These are phyloP conservation scores for Dicentrarchus labrax DNA, from an alignment of 2,113 vertebrate genomes.

Conservation along the genomic window DNA sequence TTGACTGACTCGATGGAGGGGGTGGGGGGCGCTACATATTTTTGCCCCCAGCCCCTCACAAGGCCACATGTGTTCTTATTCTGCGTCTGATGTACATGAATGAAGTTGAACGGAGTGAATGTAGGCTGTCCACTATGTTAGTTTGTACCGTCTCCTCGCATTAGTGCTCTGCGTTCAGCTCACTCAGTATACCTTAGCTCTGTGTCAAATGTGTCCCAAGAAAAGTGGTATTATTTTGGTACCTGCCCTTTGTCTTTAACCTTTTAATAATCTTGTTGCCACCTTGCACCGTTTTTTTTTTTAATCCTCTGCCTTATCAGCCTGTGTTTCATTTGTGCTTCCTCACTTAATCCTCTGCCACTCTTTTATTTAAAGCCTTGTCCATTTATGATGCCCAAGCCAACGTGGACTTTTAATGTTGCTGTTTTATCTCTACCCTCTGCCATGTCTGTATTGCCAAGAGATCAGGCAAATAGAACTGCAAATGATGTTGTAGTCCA, in stretches of 20 bases:
- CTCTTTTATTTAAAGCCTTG: slow-evolving; percentile 50
- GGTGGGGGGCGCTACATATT: slow-evolving; percentile 1
- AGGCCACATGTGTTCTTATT: slow-evolving; percentile 27
- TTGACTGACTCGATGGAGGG: slow-evolving; percentile 28
- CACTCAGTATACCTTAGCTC: slow-evolving; percentile 41
- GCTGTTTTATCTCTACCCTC: background rate
- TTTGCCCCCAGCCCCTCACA: background rate
- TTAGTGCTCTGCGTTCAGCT: slow-evolving; percentile 47
- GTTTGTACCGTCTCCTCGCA: slow-evolving; percentile 42
- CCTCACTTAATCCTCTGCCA: slow-evolving; percentile 37
- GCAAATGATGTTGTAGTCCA: slow-evolving; percentile 6
- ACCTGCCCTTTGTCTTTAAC: slow-evolving; percentile 37
- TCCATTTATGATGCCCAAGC: slow-evolving; percentile 31
- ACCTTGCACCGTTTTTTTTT: slow-evolving; percentile 48
- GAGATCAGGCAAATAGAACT: background rate
- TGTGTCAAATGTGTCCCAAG: slow-evolving; percentile 42
- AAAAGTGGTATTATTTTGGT: slow-evolving; percentile 32
- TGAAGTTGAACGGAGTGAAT: slow-evolving; percentile 70
- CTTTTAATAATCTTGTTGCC: slow-evolving; percentile 41
- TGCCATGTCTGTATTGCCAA: slow-evolving; percentile 21
- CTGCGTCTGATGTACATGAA: slow-evolving; percentile 47
- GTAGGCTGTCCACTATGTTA: slow-evolving; percentile 54
- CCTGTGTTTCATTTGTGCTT: slow-evolving; percentile 32
- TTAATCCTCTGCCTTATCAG: slow-evolving; percentile 14
- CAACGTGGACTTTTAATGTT: slow-evolving; percentile 18